Base-by-base conservation (phyloP, 2,888 invertebrate species). In the Cepaea hortensis region DNA sequence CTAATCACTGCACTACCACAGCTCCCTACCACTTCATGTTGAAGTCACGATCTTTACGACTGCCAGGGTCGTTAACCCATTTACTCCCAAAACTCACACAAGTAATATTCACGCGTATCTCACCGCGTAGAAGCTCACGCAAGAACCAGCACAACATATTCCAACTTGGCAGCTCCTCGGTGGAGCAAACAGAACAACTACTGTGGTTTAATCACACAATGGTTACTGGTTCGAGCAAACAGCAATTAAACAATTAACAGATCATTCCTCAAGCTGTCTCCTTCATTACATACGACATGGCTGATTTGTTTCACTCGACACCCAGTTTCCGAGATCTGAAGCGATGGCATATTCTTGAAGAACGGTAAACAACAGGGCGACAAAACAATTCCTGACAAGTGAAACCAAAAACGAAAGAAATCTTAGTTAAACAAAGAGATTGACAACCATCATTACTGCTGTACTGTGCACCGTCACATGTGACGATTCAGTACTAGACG, bases 161-260 rank as follows among this genome's bases (percentile, higher is more conserved):
- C 55, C 55, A 55, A 55, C 55, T 11, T 55, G 55, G 6, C 55
- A 55, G 6, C 55, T 55, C 55, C 55, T 55, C 55, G 11, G 55
- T 11, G 11, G 55, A 55, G 55, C 55, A 55, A 11, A 11, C 55
- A 11, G 55, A 55, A 55, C 55, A 55, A 55, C 55, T 55, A 55
- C 11, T 55, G 55, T 55, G 55, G 55, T 55, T 55, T 55, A 55
- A 55, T 55, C 55, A 55, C 55, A 55, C 55, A 55, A 72, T 20
- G 15, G 70, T 4, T 82, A 23, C 50, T 55, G 72, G 82, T 82
- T 68, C 82, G n/a, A 50, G 82, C 72, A 82, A 82, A 82, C 68
- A 82, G 23, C 72, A 70, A 81, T 82, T 82, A 82, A 55, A 70
- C 82, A 82, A 82, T 82, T 82, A 82, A 48, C 82, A 65, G n/a